Conservation (phyloP, 2,888 invertebrate genomes). For the Plemyria rubiginata region DNA sequence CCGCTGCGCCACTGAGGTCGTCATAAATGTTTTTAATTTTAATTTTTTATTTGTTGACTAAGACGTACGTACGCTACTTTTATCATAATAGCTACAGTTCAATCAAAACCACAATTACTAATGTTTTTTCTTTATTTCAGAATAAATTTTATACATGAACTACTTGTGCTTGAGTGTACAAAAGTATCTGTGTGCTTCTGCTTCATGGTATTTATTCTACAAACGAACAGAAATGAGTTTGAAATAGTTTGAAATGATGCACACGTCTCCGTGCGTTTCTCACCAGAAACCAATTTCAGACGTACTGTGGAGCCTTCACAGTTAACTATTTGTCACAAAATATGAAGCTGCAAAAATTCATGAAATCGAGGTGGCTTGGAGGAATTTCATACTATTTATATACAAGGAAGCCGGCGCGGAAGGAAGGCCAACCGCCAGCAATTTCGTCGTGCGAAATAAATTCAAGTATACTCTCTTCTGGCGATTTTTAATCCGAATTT, state of each 20-base stretch:
- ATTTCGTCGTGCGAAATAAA: conserved; percentile 65
- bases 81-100: too few relatives aligned
- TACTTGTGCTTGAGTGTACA: neutral
- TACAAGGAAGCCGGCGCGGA: conserved; percentile 52
- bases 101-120: too few relatives aligned
- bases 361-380: conserved; percentile 60
- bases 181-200: neutral
- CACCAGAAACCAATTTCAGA: conserved; percentile 57
- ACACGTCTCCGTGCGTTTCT: conserved; percentile 45
- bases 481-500: conserved; percentile 66
- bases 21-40: too few relatives aligned
- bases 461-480: conserved; percentile 55
- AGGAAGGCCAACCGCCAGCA: conserved; percentile 63
- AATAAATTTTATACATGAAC: too few relatives aligned
- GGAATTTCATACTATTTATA: conserved; percentile 60
- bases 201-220: conserved; percentile 4
- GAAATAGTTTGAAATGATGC: conserved; percentile 42
- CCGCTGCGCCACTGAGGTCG: too few relatives aligned
- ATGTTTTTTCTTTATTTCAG: too few relatives aligned
- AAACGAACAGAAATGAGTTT: conserved; percentile 30
- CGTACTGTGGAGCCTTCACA: conserved; percentile 50
- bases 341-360: conserved; percentile 71
- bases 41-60: too few relatives aligned
- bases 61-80: too few relatives aligned
- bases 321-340: conserved; percentile 67